These are phyloP conservation scores for Tragelaphus imberbis DNA, from an alignment of 2,113 vertebrate genomes.

Conservation along the genomic window DNA sequence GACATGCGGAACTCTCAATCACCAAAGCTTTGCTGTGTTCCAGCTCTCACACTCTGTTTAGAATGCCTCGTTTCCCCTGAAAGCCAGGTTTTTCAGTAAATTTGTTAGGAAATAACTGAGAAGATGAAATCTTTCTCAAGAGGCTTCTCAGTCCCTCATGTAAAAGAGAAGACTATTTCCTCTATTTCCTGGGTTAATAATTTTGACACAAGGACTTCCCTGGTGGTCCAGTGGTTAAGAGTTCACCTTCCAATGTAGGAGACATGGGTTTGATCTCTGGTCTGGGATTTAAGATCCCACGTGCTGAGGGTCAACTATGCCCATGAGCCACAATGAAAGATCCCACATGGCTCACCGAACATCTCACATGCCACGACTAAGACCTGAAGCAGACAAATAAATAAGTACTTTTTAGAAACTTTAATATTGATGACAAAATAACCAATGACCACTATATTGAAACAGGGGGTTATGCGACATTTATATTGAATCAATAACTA, in stretches of 20 bases:
- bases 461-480: background rate
- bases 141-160: background rate
- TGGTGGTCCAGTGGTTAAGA: background rate
- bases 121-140: background rate
- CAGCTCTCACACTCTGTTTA: background rate
- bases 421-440: background rate
- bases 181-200: background rate
- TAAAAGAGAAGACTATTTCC: background rate
- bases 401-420: background rate
- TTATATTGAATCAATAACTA: background rate
- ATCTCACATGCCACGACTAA: background rate
- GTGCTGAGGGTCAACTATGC: background rate
- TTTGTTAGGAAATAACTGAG: background rate
- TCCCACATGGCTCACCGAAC: background rate
- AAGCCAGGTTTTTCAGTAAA: background rate
- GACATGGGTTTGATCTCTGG: background rate
- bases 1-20: background rate
- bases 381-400: background rate
- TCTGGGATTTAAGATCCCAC: background rate
- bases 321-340: background rate
- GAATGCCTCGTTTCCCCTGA: background rate
- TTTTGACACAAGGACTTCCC: background rate
- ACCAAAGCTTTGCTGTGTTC: background rate
- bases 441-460: background rate
- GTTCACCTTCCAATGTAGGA: background rate